Evolutionary conservation across 2,888 invertebrate species (phyloP).

Genomic region (Geophilus truncorum): DNA sequence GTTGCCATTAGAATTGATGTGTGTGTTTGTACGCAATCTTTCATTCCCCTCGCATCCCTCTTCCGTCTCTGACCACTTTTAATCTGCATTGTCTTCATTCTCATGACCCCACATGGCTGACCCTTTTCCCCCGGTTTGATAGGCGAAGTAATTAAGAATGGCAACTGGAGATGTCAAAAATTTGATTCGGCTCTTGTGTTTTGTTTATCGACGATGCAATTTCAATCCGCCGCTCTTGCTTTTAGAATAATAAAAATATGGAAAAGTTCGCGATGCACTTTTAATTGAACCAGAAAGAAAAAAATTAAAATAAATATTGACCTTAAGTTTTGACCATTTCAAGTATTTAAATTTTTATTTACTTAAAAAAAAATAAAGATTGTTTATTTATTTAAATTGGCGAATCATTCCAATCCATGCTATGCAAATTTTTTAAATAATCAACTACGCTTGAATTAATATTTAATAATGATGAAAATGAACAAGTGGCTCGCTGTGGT

Average conservation of each 20-base stretch:
- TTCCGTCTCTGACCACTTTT: not conserved
- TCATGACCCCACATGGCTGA: not conserved
- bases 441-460: not conserved
- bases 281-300: not conserved
- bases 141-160: not conserved
- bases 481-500: not conserved
- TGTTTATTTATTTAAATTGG: not conserved
- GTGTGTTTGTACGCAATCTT: not conserved
- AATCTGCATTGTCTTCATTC: not conserved
- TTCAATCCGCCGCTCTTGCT: not conserved
- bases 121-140: not conserved
- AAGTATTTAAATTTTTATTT: not conserved
- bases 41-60: not conserved
- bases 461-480: not conserved
- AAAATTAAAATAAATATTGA: not conserved
- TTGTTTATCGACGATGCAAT: not conserved
- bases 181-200: not conserved
- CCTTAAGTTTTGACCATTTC: not conserved
- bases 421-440: not conserved
- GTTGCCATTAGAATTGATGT: not conserved
- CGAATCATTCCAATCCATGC: not conserved
- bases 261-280: not conserved
- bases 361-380: not conserved
- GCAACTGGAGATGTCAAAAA: not conserved
- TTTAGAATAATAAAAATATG: not conserved